A percentile compares a stretch with the other conserved stretches of the same genome.
Evolutionary conservation across 2,888 invertebrate species (phyloP).

Genomic region (Ptychoptera contaminata): DNA sequence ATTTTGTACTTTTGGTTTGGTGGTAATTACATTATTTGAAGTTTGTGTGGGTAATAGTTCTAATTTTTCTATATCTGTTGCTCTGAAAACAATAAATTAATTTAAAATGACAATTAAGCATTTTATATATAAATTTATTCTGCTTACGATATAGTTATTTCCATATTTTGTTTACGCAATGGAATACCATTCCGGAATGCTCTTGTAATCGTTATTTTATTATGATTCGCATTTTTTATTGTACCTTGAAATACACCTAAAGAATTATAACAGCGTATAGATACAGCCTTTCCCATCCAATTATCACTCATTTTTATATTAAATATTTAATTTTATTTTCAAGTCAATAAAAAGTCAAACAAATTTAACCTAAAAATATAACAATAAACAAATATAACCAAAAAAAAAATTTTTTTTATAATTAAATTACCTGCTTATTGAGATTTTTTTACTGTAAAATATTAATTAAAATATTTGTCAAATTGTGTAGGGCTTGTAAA

Average conservation of each 20-base stretch:
- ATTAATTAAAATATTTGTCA: no score
- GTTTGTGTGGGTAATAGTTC: slow-evolving; percentile 54
- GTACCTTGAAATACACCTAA: slow-evolving; percentile 64
- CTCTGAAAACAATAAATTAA: slow-evolving; percentile 30
- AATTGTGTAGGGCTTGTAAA: no score
- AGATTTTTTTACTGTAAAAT: no score
- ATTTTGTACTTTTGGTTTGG: slow-evolving; percentile 12
- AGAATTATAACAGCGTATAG: slow-evolving; percentile 62
- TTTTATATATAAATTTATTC: background rate
- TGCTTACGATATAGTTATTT: slow-evolving; percentile 36
- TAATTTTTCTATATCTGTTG: slow-evolving; percentile 56
- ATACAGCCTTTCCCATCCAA: slow-evolving; percentile 68
- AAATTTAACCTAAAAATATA: no score
- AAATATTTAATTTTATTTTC: no score
- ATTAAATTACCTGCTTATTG: no score
- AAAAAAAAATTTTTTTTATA: no score
- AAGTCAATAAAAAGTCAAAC: no score
- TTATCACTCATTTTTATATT: background rate
- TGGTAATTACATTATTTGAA: slow-evolving; percentile 23
- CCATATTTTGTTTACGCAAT: slow-evolving; percentile 35
- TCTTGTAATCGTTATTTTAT: slow-evolving; percentile 56
- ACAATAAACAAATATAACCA: no score
- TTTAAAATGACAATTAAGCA: background rate
- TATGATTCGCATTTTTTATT: slow-evolving; percentile 55
- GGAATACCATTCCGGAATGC: slow-evolving; percentile 66